phyloP scores from a whole-genome alignment of 2,888 invertebrate genomes.

The Rhyacophila evoluta region DNA sequence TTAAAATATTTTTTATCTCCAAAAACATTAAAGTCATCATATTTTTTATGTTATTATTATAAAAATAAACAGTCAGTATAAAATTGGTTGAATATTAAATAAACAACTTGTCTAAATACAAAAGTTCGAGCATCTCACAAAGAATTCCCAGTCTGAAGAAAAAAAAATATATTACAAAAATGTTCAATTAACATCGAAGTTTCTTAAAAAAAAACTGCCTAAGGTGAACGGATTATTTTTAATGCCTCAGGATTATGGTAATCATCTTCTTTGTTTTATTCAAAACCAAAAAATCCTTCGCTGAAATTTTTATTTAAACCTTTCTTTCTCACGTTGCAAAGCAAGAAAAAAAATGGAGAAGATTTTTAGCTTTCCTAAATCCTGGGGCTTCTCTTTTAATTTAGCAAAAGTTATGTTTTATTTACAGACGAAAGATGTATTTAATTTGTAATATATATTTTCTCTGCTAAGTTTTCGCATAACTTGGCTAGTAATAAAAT shows the following conservation, averaged over 20 bases:
- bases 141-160: not conserved
- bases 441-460: too few species aligned
- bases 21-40: too few species aligned
- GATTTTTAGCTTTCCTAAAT: constrained; percentile 6
- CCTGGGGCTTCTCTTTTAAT: not conserved
- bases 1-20: too few species aligned
- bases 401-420: constrained; percentile 13
- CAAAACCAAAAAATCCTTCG: constrained; percentile 36
- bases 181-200: constrained; percentile 46
- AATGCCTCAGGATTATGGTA: constrained; percentile 51
- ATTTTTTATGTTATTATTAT: too few species aligned
- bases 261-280: constrained; percentile 50
- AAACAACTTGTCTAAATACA: not conserved
- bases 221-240: constrained; percentile 47
- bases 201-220: constrained; percentile 23
- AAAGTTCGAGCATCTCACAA: not conserved
- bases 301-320: constrained; percentile 28
- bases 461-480: too few species aligned
- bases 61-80: too few species aligned
- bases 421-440: not conserved
- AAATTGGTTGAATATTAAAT: not conserved
- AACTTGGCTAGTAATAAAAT: too few species aligned
- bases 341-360: not conserved
- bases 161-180: constrained; percentile 31
- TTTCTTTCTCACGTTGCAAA: constrained; percentile 25